These are phyloP conservation scores for Heliconius ismenius DNA, from an alignment of 2,888 invertebrate genomes.

Conservation along the genomic window DNA sequence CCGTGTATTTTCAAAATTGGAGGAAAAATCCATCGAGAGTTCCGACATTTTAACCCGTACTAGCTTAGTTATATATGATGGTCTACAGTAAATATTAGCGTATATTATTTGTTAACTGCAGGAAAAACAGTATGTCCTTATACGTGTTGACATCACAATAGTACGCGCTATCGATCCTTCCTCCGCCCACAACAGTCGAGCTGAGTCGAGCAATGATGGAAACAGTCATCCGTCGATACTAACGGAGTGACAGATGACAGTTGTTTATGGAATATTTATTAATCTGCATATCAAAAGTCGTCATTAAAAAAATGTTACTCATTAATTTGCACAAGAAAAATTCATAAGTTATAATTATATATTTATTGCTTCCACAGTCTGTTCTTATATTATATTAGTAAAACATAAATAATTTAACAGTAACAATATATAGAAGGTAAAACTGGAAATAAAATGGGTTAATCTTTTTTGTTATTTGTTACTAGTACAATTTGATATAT, in stretches of 20 bases:
- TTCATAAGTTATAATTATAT: no score
- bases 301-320: neutral
- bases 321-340: neutral
- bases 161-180: slow-evolving; percentile 57
- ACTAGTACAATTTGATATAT: neutral
- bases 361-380: no score
- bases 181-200: slow-evolving; percentile 45
- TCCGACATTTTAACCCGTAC: slow-evolving; percentile 45
- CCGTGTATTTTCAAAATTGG: slow-evolving; percentile 53
- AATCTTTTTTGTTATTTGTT: neutral
- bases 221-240: slow-evolving; percentile 29
- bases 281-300: neutral
- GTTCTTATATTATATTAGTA: neutral
- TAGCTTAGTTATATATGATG: slow-evolving; percentile 19
- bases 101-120: slow-evolving; percentile 31
- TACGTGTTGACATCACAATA: slow-evolving; percentile 69
- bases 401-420: neutral
- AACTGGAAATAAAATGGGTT: no score
- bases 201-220: slow-evolving; percentile 37
- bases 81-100: slow-evolving; percentile 34
- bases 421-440: neutral
- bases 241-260: slow-evolving; percentile 6
- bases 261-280: slow-evolving; percentile 15
- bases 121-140: slow-evolving; percentile 46
- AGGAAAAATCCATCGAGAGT: slow-evolving; percentile 43